Conservation (phyloP, 2,797 vertebrate genomes). For the Neomorphus geoffroyi region DNA sequence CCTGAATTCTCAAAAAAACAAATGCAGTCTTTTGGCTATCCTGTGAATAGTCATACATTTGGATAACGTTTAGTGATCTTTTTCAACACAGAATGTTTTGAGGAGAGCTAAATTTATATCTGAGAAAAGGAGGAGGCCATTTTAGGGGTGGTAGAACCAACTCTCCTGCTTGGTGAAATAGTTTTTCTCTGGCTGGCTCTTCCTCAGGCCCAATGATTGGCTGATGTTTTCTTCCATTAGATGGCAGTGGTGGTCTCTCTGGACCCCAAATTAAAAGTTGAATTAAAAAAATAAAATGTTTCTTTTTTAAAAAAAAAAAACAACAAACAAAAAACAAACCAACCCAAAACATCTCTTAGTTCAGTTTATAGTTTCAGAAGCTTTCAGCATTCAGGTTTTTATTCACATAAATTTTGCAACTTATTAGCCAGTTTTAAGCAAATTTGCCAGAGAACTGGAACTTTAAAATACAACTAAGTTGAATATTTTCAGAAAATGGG, state of each 20-base stretch:
- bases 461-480: not conserved
- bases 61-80: not conserved
- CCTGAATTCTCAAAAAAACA: not conserved
- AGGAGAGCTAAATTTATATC: not conserved
- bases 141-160: not conserved
- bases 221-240: constrained; percentile 60
- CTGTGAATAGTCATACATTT: not conserved
- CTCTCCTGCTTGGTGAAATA: not conserved
- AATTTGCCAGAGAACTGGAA: not conserved
- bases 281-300: not conserved
- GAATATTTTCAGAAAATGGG: not conserved
- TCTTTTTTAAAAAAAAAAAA: not conserved
- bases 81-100: not conserved
- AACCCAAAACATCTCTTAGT: not conserved
- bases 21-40: not conserved
- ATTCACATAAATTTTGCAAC: not conserved
- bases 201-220: not conserved
- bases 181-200: not conserved
- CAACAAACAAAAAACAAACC: too few relatives aligned
- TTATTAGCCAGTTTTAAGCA: not conserved
- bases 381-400: not conserved
- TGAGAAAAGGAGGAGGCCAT: not conserved
- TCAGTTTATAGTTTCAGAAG: not conserved
- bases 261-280: not conserved
- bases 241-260: constrained; percentile 54